phyloP scores from a whole-genome alignment of 2,113 vertebrate genomes.

The Hymenochirus boettgeri region DNA sequence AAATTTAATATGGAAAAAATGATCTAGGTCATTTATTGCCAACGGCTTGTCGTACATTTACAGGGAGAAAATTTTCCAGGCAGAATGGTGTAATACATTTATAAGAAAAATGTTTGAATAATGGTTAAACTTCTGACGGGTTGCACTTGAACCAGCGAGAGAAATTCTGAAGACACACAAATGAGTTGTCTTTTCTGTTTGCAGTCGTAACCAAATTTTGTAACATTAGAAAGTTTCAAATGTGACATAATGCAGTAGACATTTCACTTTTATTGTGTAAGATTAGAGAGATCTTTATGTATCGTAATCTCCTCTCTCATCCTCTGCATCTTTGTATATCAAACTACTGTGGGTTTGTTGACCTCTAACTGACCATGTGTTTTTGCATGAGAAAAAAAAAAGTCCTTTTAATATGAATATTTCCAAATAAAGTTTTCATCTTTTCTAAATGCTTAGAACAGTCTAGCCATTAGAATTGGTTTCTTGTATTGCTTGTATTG shows the following conservation, averaged over 20 bases:
- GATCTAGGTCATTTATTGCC: conserved; percentile 15
- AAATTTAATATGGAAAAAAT: conserved; percentile 66
- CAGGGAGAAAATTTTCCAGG: conserved; percentile 49
- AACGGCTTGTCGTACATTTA: conserved; percentile 47
- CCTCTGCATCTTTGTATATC: too few species aligned
- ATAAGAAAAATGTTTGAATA: too few species aligned
- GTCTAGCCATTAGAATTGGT: too few species aligned
- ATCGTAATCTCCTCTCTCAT: not conserved
- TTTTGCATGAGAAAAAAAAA: too few species aligned
- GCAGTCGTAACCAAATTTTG: conserved; percentile 25
- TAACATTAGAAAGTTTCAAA: conserved; percentile 33
- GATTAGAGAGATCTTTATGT: not conserved
- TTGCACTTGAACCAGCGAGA: conserved; percentile 1
- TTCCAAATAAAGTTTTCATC: too few species aligned
- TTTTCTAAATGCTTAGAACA: too few species aligned
- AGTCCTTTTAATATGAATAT: too few species aligned
- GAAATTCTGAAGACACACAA: conserved; percentile 13
- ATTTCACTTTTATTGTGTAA: too few species aligned
- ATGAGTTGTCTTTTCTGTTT: conserved; percentile 16
- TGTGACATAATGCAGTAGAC: conserved; percentile 4
- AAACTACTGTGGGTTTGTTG: too few species aligned
- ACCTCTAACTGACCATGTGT: too few species aligned
- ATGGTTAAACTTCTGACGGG: not conserved
- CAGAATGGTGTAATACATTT: conserved; percentile 43
- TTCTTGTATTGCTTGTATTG: too few species aligned